Base-by-base conservation (phyloP, 1,140 invertebrate genomes). In the Potamilus streckersoni region DNA sequence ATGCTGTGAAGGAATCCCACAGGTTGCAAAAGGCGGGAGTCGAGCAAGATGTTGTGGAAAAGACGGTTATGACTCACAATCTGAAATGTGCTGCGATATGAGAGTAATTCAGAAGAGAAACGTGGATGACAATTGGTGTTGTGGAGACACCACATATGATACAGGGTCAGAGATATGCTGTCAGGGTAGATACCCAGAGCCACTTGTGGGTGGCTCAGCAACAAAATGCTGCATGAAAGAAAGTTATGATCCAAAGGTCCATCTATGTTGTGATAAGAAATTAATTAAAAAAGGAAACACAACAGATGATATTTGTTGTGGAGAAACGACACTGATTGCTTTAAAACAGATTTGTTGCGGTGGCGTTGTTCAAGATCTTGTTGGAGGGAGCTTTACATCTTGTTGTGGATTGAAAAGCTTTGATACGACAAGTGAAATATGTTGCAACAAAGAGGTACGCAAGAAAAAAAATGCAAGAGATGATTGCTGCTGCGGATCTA, bases 401-500 rank as follows among this genome's bases (percentile, higher is more conserved):
- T 77, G 75, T 61, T 77, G 75, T 56, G 16, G 67, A 20, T 61
- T 72, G 56, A 68, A 77, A 49, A 77, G 75, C 56, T 77, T 66
- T 64, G 59, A 77, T 60, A 59, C 69, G 16, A 66, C 73, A 27
- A 72, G 19, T 6, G 64, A 77, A 77, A 69, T 77, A 11, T 77
- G 75, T 23, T 77, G 75, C 27, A 73, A 71, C 20, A 73, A 69
- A 27, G 58, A 49, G 55, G 75, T 77, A 11, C 49, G 75, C 20
- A 72, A 59, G 31, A 77, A 77, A 38, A 77, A 67, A 58, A n/a
- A 20, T 38, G 64, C 64, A 57, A 62, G 61, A n/a, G 75, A 77
- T 56, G 75, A 77, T 63, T 71, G 75, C 56, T 77, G 75, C 23
- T 77, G 75, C 58, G 75, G 75, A 3, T 72, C 72, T 19, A 77